phyloP scores from a whole-genome alignment of 2,113 vertebrate species.

The Halcyon malimbica region DNA sequence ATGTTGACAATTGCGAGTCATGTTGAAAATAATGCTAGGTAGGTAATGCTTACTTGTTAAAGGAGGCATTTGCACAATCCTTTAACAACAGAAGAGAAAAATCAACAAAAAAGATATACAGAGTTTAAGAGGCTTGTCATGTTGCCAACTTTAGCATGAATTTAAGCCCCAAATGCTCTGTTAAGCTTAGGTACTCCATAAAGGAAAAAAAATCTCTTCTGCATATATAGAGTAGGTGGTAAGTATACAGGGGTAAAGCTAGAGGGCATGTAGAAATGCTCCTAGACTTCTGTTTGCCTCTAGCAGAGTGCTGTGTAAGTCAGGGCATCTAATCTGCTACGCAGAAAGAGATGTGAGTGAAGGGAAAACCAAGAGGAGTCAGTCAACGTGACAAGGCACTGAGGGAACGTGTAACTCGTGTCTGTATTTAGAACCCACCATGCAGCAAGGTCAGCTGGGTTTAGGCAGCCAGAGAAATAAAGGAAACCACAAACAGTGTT shows the following conservation, averaged over 20 bases:
- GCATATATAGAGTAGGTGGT: background rate
- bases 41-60: background rate
- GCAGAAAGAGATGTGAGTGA: background rate
- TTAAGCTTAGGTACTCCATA: background rate
- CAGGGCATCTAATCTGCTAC: background rate
- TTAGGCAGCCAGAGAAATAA: background rate
- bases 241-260: background rate
- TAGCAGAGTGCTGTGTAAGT: background rate
- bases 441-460: rapidly evolving
- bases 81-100: background rate
- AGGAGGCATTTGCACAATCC: background rate
- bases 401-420: background rate
- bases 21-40: background rate
- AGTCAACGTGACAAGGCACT: background rate
- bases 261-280: background rate
- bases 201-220: background rate
- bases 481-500: background rate
- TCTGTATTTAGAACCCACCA: background rate
- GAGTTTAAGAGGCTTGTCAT: background rate
- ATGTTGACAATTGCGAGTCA: background rate
- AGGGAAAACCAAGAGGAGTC: background rate
- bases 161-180: background rate
- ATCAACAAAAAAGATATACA: background rate
- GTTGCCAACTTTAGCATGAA: background rate
- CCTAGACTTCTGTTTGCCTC: background rate